Percentiles rank a stretch among this genome's conserved stretches.
These are phyloP conservation scores for Apis dorsata DNA, from an alignment of 1,140 invertebrate species.

Conservation along the genomic window DNA sequence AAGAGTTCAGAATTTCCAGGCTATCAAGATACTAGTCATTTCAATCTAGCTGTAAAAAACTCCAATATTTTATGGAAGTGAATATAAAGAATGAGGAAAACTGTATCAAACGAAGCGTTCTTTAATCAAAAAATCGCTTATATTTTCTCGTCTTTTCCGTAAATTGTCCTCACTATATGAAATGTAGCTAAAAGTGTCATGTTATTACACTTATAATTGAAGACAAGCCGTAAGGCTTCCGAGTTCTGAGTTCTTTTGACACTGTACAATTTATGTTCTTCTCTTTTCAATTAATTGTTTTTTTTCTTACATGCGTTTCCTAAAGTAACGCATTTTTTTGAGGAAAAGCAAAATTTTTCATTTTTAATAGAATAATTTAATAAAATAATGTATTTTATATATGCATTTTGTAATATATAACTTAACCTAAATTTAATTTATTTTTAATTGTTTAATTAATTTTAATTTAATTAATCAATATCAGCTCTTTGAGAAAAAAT, in stretches of 20 bases:
- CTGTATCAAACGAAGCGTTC: neutral
- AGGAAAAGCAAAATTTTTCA: no score
- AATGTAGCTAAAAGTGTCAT: neutral
- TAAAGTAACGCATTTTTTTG: no score
- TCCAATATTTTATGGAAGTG: neutral
- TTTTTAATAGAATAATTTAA: no score
- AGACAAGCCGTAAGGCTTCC: neutral
- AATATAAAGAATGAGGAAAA: neutral
- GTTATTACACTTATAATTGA: conserved; percentile 30
- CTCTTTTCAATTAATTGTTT: neutral
- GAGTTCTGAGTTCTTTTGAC: neutral
- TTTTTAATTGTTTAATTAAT: no score
- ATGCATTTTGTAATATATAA: no score
- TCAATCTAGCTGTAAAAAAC: neutral
- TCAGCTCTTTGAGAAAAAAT: neutral
- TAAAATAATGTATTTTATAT: no score
- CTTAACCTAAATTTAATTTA: no score
- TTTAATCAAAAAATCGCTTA: conserved; percentile 47
- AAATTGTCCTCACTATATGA: conserved; percentile 11
- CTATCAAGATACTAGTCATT: neutral
- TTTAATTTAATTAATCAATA: no score
- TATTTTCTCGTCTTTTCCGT: neutral
- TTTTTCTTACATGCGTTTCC: no score
- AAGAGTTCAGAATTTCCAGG: neutral
- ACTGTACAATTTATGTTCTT: neutral